These are phyloP conservation scores for Phytoseiulus persimilis DNA, from an alignment of 2,888 invertebrate species.

Conservation along the genomic window DNA sequence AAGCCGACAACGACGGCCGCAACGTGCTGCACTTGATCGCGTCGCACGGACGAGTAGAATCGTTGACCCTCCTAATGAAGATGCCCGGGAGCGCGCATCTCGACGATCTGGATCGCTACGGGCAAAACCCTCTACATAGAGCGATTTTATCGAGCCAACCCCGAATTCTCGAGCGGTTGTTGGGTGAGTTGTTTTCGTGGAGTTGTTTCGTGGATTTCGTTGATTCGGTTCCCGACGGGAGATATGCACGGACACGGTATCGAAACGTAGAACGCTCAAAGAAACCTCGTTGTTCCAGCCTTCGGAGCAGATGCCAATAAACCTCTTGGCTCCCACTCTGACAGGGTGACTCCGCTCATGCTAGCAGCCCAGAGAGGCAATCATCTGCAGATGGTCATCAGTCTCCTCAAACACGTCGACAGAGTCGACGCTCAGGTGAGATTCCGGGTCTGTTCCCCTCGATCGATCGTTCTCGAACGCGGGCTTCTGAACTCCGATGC, in stretches of 20 bases:
- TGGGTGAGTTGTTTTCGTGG: not conserved
- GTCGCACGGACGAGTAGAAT: constrained; percentile 45
- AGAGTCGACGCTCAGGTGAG: constrained; percentile 19
- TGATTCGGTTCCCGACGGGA: no score
- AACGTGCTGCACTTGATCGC: constrained; percentile 46
- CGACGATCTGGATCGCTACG: constrained; percentile 12
- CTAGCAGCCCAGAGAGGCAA: constrained; percentile 52
- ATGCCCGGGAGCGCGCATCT: constrained; percentile 7
- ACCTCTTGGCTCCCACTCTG: constrained; percentile 43
- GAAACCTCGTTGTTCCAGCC: not conserved
- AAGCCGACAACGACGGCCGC: constrained; percentile 14
- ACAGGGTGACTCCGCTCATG: constrained; percentile 53
- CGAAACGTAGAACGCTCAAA: not conserved
- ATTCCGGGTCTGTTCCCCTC: not conserved
- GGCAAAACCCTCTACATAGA: constrained; percentile 18
- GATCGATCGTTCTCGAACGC: not conserved
- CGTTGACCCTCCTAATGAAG: constrained; percentile 43
- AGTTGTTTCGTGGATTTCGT: no score
- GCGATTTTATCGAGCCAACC: constrained; percentile 8
- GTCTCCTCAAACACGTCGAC: constrained; percentile 9
- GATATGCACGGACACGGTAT: no score
- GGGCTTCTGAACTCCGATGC: not conserved
- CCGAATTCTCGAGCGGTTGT: not conserved
- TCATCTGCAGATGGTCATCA: constrained; percentile 21
- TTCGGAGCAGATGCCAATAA: constrained; percentile 37